A percentile compares a stretch with the other conserved stretches of the same genome.
Conservation (phyloP, 2,113 vertebrate genomes). For the Chrysochloris asiatica region DNA sequence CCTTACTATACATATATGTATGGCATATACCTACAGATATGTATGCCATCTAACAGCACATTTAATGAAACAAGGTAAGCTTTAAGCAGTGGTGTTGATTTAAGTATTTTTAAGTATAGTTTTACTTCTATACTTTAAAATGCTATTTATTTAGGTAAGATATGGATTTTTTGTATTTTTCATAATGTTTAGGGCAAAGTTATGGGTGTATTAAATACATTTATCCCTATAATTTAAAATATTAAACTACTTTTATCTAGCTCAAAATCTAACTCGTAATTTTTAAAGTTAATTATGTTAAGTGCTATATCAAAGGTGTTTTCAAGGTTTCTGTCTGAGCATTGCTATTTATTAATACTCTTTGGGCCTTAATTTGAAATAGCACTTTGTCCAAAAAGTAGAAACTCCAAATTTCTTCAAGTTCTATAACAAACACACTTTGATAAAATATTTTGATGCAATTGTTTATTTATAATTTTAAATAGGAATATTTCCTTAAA, state of each 20-base stretch:
- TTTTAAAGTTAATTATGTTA: neutral
- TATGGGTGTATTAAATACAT: neutral
- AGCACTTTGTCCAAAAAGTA: neutral
- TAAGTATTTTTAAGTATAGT: neutral
- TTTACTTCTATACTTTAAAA: neutral
- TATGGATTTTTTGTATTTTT: neutral
- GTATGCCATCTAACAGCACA: neutral
- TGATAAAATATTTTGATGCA: neutral
- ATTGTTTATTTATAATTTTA: neutral
- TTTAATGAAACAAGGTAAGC: neutral
- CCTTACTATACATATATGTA: no score
- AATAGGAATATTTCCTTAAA: conserved; percentile 5
- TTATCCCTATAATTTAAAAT: neutral
- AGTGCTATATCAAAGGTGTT: neutral
- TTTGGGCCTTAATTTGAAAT: neutral
- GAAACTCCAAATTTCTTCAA: neutral
- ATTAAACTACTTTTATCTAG: neutral
- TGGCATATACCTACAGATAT: neutral
- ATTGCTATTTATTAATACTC: neutral
- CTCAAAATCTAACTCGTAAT: neutral
- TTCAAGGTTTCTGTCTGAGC: neutral
- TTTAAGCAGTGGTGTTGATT: neutral
- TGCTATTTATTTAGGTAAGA: neutral
- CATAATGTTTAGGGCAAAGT: neutral
- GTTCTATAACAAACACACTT: neutral